Percentiles rank a stretch among this genome's conserved stretches.
Conservation (phyloP, 2,797 vertebrate genomes). For the Carcharodon carcharias region DNA sequence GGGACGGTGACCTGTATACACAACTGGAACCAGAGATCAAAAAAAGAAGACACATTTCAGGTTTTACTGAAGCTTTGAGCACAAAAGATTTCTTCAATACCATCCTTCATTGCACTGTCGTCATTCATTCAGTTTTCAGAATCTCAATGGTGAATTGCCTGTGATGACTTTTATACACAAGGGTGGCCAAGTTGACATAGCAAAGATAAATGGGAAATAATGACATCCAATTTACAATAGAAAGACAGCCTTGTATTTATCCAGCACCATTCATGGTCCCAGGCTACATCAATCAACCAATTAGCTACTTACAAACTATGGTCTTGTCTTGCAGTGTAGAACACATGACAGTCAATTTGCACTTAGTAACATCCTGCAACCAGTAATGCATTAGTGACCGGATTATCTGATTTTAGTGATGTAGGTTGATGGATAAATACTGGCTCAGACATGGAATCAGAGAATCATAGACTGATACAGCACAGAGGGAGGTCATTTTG, state of each 20-base stretch:
- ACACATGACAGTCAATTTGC: background rate
- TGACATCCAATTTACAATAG: background rate
- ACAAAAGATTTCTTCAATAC: background rate
- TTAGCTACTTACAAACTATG: background rate
- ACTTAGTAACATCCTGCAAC: too few relatives aligned
- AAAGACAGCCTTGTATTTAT: background rate
- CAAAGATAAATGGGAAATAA: too few relatives aligned
- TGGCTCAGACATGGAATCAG: background rate
- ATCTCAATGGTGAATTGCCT: background rate
- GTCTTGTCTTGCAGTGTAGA: background rate
- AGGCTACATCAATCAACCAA: background rate
- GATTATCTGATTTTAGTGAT: background rate
- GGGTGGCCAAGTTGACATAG: too few relatives aligned
- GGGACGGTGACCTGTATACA: slow-evolving; percentile 55
- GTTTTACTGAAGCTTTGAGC: background rate
- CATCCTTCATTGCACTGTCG: background rate
- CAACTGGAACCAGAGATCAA: slow-evolving; percentile 45
- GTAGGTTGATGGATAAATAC: background rate
- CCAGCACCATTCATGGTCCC: background rate
- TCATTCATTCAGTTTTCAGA: background rate
- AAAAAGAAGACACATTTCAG: background rate
- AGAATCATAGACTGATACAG: background rate
- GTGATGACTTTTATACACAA: background rate
- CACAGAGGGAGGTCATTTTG: background rate
- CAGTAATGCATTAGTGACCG: too few relatives aligned